A percentile compares a stretch with the other conserved stretches of the same genome.
Evolutionary conservation across 1,140 invertebrate species (phyloP).

Genomic region (Limonius californicus): DNA sequence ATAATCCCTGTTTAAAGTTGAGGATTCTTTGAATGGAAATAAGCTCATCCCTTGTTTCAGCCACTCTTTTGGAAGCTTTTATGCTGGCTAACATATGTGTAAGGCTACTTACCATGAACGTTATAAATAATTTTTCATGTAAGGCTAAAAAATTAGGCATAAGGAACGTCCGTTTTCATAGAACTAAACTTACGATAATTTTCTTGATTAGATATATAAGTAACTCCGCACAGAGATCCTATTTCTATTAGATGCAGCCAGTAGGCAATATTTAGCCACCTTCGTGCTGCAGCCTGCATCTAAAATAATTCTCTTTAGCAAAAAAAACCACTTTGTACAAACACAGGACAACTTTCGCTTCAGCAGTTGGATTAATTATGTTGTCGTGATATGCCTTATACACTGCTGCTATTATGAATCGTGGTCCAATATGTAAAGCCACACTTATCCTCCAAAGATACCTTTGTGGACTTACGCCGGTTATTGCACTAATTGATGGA

Average conservation of each 20-base stretch:
- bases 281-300: constrained; percentile 53
- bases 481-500: constrained; percentile 88
- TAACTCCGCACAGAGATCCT: constrained; percentile 78
- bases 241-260: constrained; percentile 84
- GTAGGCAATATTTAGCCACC: constrained; percentile 72
- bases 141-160: constrained; percentile 63
- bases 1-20: constrained; percentile 69
- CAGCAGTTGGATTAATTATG: constrained; percentile 52
- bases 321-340: background rate
- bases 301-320: constrained; percentile 33
- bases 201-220: constrained; percentile 89
- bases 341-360: background rate
- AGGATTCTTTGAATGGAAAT: constrained; percentile 44
- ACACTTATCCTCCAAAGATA: constrained; percentile 91
- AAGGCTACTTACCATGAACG: constrained; percentile 85
- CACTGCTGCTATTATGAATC: constrained; percentile 78
- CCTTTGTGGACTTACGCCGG: constrained; percentile 83
- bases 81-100: constrained; percentile 76
- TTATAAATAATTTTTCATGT: constrained; percentile 89
- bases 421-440: constrained; percentile 83
- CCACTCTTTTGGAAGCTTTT: constrained; percentile 47
- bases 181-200: constrained; percentile 86
- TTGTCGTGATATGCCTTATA: constrained; percentile 78
- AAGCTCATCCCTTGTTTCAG: constrained; percentile 41
- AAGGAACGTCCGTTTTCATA: constrained; percentile 59